Evolutionary conservation across 2,797 vertebrate species (phyloP), one percentile per base, ranked within the genome.

Genomic region (Takifugu ocellatus): DNA sequence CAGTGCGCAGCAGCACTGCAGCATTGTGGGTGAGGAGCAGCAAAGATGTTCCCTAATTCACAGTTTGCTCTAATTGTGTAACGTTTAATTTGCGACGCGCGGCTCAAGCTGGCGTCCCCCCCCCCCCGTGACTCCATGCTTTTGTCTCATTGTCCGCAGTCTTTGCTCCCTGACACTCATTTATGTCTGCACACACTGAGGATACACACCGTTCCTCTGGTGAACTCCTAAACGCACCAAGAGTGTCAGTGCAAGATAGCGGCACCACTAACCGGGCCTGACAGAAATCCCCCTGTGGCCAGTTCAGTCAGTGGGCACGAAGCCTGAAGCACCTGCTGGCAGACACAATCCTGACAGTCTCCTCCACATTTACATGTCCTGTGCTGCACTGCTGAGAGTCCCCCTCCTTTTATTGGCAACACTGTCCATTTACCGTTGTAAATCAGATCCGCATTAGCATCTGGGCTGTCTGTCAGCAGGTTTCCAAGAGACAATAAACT

Each of bases 231-330:
- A 75, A 80, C 57, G 63, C 66, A 74, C 45, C 27, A 33, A 49
- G 47, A 62, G 77, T 67, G 77, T 45, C 47, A 25, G 51, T 31
- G 54, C 72, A 82, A 71, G 72, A 84, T 77, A 81, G 75, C 75
- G 59, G 50, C 15, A 54, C 54, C 75, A 68, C 72, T 83, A 89
- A 87, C 64, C 68, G 56, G 72, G 68, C 69, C 74, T 88, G 87
- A 88, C 84, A 88, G 83, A 77, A 84, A 87, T 84, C 87, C 85
- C 87, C 86, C 65, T 75, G 84, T 81, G 84, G 75, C 75, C 72
- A 42, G 79, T 73, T 75, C 80, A 83, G 78, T 75, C 69, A 79
- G 78, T 84, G 72, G 85, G 82, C 83, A 75, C 44, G 53, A 36
- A 58, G 78, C 84, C 79, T 43, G 27, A 59, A 81, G 77, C 85